Percentiles rank a stretch among this genome's conserved stretches.
These are phyloP conservation scores for Parapsyche elsis DNA, from an alignment of 1,140 invertebrate species.

Conservation along the genomic window DNA sequence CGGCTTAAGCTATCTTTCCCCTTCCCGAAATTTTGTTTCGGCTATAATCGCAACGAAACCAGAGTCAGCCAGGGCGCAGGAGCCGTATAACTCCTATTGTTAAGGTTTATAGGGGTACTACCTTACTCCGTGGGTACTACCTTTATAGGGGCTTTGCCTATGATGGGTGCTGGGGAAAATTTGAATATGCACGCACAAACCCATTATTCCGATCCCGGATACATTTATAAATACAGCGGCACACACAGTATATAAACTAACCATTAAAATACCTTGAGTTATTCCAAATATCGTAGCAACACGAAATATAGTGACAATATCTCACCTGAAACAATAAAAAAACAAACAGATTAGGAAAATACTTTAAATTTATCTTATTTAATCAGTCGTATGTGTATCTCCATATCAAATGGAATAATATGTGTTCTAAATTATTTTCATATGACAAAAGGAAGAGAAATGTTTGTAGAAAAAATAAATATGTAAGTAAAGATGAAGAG, in stretches of 20 bases:
- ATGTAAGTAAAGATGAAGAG: neutral
- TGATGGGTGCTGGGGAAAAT: neutral
- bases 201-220: constrained; percentile 9
- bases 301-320: neutral
- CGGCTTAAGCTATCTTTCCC: constrained; percentile 49
- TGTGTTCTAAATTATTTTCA: no score
- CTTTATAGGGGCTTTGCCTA: constrained; percentile 26
- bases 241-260: neutral
- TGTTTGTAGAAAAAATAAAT: no score
- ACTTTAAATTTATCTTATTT: neutral
- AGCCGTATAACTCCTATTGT: constrained; percentile 37
- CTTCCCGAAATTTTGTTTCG: constrained; percentile 48
- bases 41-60: constrained; percentile 48
- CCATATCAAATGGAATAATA: no score
- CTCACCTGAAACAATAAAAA: constrained; percentile 30
- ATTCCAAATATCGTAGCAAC: neutral
- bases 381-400: no score
- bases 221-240: neutral
- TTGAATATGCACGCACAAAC: constrained; percentile 11
- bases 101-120: constrained; percentile 32
- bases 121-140: neutral
- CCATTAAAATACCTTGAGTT: neutral
- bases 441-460: no score
- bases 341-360: neutral
- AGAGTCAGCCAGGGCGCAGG: neutral